phyloP scores from a whole-genome alignment of 2,113 vertebrate genomes.

The Pollimyrus isidori region DNA sequence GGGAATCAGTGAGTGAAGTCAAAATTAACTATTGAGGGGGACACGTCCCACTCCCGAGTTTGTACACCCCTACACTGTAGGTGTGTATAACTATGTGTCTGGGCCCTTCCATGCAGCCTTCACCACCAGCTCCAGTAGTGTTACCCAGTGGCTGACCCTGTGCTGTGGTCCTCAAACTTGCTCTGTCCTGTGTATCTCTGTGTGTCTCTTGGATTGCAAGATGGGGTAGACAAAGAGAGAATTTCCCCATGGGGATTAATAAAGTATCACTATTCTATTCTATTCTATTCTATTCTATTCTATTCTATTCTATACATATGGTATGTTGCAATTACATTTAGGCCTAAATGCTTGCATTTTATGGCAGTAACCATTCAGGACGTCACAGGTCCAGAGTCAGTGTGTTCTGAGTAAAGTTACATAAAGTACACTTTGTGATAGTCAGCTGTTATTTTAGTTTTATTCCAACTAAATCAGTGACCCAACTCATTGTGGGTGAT shows the following conservation, averaged over 20 bases:
- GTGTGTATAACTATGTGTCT: not conserved
- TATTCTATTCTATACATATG: not conserved
- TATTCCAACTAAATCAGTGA: not conserved
- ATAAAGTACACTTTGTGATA: not conserved
- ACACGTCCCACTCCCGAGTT: not conserved
- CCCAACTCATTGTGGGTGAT: not conserved
- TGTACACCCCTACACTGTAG: not conserved
- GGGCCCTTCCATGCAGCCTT: not conserved
- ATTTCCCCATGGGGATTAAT: not conserved
- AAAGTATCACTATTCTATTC: not conserved
- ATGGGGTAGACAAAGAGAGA: not conserved
- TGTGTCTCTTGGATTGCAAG: not conserved
- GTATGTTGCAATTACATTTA: not conserved
- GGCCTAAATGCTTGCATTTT: not conserved
- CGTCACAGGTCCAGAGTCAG: not conserved
- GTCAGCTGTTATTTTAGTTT: not conserved
- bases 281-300: not conserved
- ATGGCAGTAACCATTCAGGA: not conserved
- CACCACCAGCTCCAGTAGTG: not conserved
- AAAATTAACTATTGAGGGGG: not conserved
- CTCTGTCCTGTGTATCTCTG: not conserved
- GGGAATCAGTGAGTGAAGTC: not conserved
- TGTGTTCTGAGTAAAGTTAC: not conserved
- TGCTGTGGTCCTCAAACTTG: not conserved
- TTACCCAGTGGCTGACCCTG: not conserved